Percentiles rank a stretch among this genome's conserved stretches.
phyloP scores from a whole-genome alignment of 2,888 invertebrate genomes.

The Pristionchus maxplancki region DNA sequence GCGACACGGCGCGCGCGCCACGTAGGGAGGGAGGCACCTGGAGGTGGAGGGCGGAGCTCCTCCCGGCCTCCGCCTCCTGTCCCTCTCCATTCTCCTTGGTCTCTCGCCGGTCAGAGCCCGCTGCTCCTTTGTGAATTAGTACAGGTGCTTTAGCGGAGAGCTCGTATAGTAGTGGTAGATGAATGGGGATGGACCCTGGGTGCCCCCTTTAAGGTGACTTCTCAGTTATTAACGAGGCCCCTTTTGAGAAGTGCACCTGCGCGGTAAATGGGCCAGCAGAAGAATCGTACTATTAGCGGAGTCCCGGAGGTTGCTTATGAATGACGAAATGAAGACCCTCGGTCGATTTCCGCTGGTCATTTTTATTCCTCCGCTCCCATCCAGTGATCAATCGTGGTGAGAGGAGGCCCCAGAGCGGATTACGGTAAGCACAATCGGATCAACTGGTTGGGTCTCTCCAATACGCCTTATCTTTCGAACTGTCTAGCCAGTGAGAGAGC shows the following conservation, averaged over 20 bases:
- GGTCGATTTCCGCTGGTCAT: not conserved
- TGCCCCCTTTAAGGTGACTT: not conserved
- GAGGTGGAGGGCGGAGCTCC: constrained; percentile 2
- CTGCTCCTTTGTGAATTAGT: not conserved
- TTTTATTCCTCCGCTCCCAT: not conserved
- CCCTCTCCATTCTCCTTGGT: not conserved
- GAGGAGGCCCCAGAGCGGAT: not conserved
- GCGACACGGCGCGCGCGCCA: not conserved
- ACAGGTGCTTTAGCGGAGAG: not conserved
- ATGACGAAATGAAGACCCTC: not conserved
- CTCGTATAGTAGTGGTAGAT: not conserved
- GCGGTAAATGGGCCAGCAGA: not conserved
- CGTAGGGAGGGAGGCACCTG: not conserved
- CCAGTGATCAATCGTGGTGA: not conserved
- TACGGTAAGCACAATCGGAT: constrained; percentile 20
- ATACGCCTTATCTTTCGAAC: not conserved
- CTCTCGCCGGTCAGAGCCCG: not conserved
- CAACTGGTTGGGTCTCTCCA: not conserved
- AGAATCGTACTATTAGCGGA: not conserved
- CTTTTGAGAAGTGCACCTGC: constrained; percentile 18
- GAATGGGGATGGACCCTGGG: not conserved
- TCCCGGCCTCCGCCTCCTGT: not conserved
- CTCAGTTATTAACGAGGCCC: constrained; percentile 27
- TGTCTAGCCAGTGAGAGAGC: not conserved
- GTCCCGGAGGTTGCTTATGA: constrained; percentile 15